A percentile compares a stretch with the other conserved stretches of the same genome.
Conservation (phyloP, 2,888 invertebrate species). For the Noctua pronuba region DNA sequence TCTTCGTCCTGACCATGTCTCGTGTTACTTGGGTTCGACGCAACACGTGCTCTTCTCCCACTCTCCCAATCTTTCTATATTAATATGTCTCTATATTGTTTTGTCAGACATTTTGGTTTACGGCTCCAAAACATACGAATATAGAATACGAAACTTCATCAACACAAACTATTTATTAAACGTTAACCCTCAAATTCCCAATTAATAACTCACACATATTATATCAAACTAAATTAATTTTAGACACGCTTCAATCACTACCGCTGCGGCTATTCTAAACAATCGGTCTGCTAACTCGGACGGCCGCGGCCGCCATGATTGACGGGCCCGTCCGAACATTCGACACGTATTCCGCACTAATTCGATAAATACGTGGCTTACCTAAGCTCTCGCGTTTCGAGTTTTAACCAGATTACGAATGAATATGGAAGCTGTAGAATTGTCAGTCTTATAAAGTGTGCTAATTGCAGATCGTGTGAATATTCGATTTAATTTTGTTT, state of each 20-base stretch:
- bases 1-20: not conserved
- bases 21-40: no score
- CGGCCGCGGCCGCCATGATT: not conserved
- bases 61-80: not conserved
- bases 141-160: not conserved
- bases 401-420: constrained; percentile 72
- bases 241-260: constrained; percentile 7
- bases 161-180: not conserved
- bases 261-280: constrained; percentile 25
- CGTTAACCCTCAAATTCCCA: not conserved
- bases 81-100: not conserved
- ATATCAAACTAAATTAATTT: constrained; percentile 34
- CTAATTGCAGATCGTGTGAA: constrained; percentile 53
- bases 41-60: not conserved
- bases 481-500: constrained; percentile 20
- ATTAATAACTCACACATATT: constrained; percentile 21
- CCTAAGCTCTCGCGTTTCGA: constrained; percentile 66
- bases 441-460: constrained; percentile 27
- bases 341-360: constrained; percentile 58
- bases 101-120: not conserved
- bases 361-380: constrained; percentile 70
- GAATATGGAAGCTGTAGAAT: constrained; percentile 23
- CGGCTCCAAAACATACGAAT: not conserved
- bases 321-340: constrained; percentile 40
- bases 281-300: constrained; percentile 7